Evolutionary conservation across 2,888 invertebrate genomes (phyloP).

Genomic region (Drosophila anomelani): DNA sequence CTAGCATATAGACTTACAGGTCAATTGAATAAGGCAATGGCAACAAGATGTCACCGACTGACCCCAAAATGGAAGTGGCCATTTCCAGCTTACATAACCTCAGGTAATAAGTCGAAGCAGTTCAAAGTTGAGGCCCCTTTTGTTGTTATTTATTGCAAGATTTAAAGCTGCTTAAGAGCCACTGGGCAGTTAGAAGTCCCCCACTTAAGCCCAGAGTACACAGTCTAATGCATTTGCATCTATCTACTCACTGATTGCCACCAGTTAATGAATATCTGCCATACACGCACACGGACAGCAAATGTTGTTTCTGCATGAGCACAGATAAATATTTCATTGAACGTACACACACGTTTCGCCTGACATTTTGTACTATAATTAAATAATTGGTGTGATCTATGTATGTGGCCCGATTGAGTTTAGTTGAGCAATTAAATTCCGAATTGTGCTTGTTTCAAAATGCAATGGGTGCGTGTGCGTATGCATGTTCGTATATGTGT

Average conservation of each 20-base stretch:
- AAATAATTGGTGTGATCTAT: constrained; percentile 70
- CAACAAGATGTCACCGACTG: constrained; percentile 13
- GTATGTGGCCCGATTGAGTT: constrained; percentile 46
- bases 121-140: constrained; percentile 34
- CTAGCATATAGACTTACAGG: constrained; percentile 2
- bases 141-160: constrained; percentile 14
- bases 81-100: constrained; percentile 18
- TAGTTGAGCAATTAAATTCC: constrained; percentile 60
- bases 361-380: constrained; percentile 63
- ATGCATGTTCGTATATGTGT: constrained; percentile 32
- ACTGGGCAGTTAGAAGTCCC: neutral
- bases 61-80: constrained; percentile 20
- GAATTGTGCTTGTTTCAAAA: constrained; percentile 36
- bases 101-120: constrained; percentile 25
- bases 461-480: constrained; percentile 30
- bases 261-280: constrained; percentile 38
- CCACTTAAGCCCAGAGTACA: constrained; percentile 13
- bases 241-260: constrained; percentile 19
- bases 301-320: constrained; percentile 17
- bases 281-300: constrained; percentile 5
- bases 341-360: constrained; percentile 46
- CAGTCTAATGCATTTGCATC: constrained; percentile 13
- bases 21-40: constrained; percentile 15
- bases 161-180: constrained; percentile 31
- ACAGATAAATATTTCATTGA: constrained; percentile 53